Conservation (phyloP, 2,113 vertebrate species). For the Leptodactylus fuscus region DNA sequence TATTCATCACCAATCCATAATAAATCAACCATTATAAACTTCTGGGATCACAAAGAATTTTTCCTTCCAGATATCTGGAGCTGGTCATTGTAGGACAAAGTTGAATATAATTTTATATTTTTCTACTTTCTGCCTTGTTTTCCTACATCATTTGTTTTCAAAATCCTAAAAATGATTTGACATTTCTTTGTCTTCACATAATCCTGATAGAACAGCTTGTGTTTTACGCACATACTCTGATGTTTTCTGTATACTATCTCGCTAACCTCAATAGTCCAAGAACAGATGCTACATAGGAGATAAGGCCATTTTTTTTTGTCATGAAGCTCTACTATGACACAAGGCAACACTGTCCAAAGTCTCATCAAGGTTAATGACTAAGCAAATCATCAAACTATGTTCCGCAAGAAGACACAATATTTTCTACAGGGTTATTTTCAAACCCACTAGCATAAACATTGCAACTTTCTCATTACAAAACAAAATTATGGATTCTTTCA, state of each 20-base stretch:
- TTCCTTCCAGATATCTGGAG: too few species aligned
- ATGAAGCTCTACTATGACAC: not conserved
- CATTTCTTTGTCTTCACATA: not conserved
- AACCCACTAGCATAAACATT: not conserved
- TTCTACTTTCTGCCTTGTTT: not conserved
- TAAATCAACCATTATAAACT: too few species aligned
- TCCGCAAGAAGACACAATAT: not conserved
- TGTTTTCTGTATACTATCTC: slow-evolving; percentile 26
- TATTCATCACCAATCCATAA: too few species aligned
- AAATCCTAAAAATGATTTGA: not conserved
- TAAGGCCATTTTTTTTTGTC: slow-evolving; percentile 29
- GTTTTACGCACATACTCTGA: not conserved
- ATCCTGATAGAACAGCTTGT: not conserved
- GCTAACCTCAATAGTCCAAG: slow-evolving; percentile 11
- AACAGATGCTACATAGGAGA: slow-evolving; percentile 34
- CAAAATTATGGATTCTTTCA: too few species aligned
- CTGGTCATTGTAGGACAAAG: not conserved
- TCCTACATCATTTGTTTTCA: too few species aligned
- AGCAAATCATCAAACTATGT: not conserved
- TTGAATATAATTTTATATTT: not conserved
- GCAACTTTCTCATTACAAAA: not conserved
- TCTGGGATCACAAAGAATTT: not conserved
- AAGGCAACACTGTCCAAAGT: not conserved
- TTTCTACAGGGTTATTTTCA: not conserved
- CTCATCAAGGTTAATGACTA: slow-evolving; percentile 26